phyloP scores from a whole-genome alignment of 1,140 invertebrate species.

The Frieseomelitta varia region DNA sequence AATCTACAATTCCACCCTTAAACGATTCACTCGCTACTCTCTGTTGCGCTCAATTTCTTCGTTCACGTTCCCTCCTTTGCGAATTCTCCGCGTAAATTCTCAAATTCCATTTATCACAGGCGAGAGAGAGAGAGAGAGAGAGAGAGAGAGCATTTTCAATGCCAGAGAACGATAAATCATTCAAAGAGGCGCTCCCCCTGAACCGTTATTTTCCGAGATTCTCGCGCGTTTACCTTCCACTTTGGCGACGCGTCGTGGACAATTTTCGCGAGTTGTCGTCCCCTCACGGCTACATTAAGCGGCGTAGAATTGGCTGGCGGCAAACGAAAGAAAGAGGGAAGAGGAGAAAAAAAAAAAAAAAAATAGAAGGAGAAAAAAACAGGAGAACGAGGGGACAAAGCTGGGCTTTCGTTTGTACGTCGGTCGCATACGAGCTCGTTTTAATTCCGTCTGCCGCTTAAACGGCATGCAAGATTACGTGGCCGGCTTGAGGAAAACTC shows the following conservation, averaged over 20 bases:
- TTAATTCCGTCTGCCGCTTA: slow-evolving; percentile 26
- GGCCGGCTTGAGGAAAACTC: background rate
- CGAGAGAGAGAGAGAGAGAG: no score
- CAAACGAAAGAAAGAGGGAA: background rate
- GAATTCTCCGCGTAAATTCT: background rate
- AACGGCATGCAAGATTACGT: slow-evolving; percentile 15
- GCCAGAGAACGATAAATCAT: background rate
- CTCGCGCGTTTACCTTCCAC: slow-evolving; percentile 22
- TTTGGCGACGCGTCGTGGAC: background rate
- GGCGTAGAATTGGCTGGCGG: background rate
- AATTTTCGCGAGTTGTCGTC: slow-evolving; percentile 21
- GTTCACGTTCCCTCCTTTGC: background rate
- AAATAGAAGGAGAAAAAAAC: no score
- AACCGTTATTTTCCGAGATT: background rate
- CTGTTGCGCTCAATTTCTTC: background rate
- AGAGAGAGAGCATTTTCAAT: background rate
- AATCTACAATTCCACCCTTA: background rate
- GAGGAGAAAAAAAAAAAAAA: background rate
- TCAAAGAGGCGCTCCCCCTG: background rate
- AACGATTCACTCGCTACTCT: background rate
- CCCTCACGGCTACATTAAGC: slow-evolving; percentile 3
- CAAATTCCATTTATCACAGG: background rate
- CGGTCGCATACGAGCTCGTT: slow-evolving; percentile 10
- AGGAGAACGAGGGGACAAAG: background rate
- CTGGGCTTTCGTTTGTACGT: slow-evolving; percentile 32